A percentile compares a stretch with the other conserved stretches of the same genome.
phyloP scores from a whole-genome alignment of 2,888 invertebrate species.

The Drosophila flavopinicola region DNA sequence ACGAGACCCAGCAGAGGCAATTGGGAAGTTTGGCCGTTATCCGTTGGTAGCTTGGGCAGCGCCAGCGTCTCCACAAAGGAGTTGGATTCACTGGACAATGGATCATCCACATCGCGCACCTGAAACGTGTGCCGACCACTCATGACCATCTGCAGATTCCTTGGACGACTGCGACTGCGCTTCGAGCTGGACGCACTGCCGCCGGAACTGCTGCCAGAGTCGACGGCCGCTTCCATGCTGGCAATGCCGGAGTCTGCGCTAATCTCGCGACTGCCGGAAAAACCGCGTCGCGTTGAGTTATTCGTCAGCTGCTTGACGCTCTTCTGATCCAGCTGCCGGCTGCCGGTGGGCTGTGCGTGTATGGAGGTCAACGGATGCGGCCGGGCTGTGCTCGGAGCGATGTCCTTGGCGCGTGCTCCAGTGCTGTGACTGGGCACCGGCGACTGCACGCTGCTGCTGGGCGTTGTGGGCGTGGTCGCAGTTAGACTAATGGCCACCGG shows the following conservation, averaged over 20 bases:
- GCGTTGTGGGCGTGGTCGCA: conserved; percentile 78
- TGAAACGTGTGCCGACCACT: conserved; percentile 90
- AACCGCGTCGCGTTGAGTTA: conserved; percentile 87
- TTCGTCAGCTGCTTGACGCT: conserved; percentile 90
- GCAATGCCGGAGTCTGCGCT: conserved; percentile 84
- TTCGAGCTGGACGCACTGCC: conserved; percentile 75
- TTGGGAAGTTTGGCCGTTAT: conserved; percentile 80
- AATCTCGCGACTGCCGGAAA: conserved; percentile 84
- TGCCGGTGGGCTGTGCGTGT: conserved; percentile 80
- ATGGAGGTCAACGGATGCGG: conserved; percentile 69
- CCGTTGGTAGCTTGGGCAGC: conserved; percentile 83
- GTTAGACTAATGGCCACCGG: conserved; percentile 85
- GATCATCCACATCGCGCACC: conserved; percentile 87
- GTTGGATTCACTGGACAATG: conserved; percentile 83
- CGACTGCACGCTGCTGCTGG: conserved; percentile 69
- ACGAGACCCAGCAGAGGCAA: conserved; percentile 83
- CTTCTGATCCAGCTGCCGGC: conserved; percentile 87
- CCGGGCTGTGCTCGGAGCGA: conserved; percentile 34
- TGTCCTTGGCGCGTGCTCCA: conserved; percentile 70
- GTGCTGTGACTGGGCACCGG: conserved; percentile 61
- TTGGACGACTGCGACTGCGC: conserved; percentile 86
- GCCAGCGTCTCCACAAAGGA: conserved; percentile 83
- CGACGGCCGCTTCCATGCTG: conserved; percentile 82
- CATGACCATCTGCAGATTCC: conserved; percentile 90
- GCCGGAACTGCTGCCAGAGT: conserved; percentile 67